Evolutionary conservation across 2,888 invertebrate species (phyloP).

Genomic region (Troides helena): DNA sequence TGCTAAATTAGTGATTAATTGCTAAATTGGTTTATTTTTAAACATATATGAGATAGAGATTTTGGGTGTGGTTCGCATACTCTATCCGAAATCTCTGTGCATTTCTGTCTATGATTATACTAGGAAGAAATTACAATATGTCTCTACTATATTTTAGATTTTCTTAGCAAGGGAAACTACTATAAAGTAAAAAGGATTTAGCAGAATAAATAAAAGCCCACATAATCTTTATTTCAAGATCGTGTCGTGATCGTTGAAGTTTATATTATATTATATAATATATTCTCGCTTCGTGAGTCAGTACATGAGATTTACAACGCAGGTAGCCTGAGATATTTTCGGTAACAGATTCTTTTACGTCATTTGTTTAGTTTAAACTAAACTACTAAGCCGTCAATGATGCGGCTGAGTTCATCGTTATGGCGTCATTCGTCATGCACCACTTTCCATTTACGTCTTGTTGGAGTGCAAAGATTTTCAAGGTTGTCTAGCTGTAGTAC

Average conservation of each 20-base stretch:
- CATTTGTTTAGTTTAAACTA: constrained; percentile 23
- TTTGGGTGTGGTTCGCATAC: no score
- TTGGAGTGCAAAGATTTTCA: constrained; percentile 14
- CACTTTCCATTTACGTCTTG: constrained; percentile 16
- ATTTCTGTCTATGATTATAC: no score
- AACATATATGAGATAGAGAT: no score
- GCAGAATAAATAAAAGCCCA: no score
- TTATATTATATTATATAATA: neutral
- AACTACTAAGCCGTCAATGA: constrained; percentile 18
- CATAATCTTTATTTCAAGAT: neutral
- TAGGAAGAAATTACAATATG: no score
- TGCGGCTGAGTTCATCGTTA: constrained; percentile 23
- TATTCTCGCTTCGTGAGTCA: constrained; percentile 9
- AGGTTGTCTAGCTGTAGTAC: neutral
- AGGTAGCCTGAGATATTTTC: constrained; percentile 21
- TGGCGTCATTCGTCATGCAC: constrained; percentile 19
- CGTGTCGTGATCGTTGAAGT: neutral
- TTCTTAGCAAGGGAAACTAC: no score
- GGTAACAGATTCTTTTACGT: constrained; percentile 13
- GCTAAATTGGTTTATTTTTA: no score
- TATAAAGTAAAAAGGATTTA: no score
- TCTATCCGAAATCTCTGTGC: no score
- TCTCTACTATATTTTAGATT: no score
- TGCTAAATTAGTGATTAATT: no score
- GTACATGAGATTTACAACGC: neutral